Percentiles rank a stretch among this genome's conserved stretches.
Conservation (phyloP, 2,113 vertebrate species). For the Nicator chloris region DNA sequence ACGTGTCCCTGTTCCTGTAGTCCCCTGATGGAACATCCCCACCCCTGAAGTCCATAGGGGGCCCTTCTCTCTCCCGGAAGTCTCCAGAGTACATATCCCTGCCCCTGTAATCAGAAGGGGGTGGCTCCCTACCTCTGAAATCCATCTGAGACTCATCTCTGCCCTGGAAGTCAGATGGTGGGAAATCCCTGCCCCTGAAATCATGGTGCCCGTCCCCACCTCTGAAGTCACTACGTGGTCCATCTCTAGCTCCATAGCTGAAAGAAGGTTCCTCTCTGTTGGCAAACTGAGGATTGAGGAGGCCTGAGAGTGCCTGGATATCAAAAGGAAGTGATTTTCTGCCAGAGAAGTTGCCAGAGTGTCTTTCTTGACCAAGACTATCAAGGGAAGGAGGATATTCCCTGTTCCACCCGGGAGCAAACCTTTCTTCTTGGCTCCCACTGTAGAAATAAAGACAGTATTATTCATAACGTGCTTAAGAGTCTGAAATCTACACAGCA, state of each 20-base stretch:
- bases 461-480: slow-evolving; percentile 83
- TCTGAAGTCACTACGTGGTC: slow-evolving; percentile 78
- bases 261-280: slow-evolving; percentile 83
- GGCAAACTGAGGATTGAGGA: slow-evolving; percentile 77
- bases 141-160: slow-evolving; percentile 75
- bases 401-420: slow-evolving; percentile 83
- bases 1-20: slow-evolving; percentile 78
- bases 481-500: slow-evolving; percentile 79
- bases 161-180: slow-evolving; percentile 72
- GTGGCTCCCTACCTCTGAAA: slow-evolving; percentile 73
- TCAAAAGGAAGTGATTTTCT: slow-evolving; percentile 84
- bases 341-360: slow-evolving; percentile 85
- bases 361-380: slow-evolving; percentile 86
- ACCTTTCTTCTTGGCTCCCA: slow-evolving; percentile 83
- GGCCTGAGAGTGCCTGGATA: slow-evolving; percentile 79
- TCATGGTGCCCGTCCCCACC: slow-evolving; percentile 76
- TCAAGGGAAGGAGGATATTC: slow-evolving; percentile 83
- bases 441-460: slow-evolving; percentile 85
- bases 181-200: slow-evolving; percentile 74
- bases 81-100: slow-evolving; percentile 71
- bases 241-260: slow-evolving; percentile 85
- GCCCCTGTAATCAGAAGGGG: slow-evolving; percentile 48
- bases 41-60: slow-evolving; percentile 78
- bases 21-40: slow-evolving; percentile 75
- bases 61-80: slow-evolving; percentile 73